These are phyloP conservation scores for Catajapyx aquilonaris DNA, from an alignment of 1,140 invertebrate genomes.

Conservation along the genomic window DNA sequence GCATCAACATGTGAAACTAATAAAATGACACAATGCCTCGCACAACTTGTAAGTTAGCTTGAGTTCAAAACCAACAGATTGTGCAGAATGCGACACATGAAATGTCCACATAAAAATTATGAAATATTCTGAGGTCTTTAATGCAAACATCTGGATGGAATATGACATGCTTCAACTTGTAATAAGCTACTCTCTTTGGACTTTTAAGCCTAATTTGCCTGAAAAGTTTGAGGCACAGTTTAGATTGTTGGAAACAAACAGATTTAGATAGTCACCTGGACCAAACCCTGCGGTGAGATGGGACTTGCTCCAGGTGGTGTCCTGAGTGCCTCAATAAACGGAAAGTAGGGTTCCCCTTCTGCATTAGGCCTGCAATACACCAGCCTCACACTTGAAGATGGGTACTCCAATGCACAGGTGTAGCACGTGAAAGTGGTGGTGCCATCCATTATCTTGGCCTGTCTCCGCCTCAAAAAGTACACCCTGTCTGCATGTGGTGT, in stretches of 20 bases:
- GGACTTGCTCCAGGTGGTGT: slow-evolving; percentile 60
- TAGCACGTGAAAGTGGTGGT: slow-evolving; percentile 74
- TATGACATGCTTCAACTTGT: too few relatives aligned
- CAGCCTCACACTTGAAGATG: slow-evolving; percentile 43
- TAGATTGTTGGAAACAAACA: slow-evolving; percentile 28
- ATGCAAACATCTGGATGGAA: too few relatives aligned
- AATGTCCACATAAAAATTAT: too few relatives aligned
- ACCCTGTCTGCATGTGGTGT: slow-evolving; percentile 50
- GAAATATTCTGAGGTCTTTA: too few relatives aligned
- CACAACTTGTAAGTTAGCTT: too few relatives aligned
- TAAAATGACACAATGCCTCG: too few relatives aligned
- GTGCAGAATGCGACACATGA: too few relatives aligned
- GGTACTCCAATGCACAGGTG: slow-evolving; percentile 58
- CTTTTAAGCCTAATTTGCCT: too few relatives aligned
- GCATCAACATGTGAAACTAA: too few relatives aligned
- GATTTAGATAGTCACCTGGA: slow-evolving; percentile 16
- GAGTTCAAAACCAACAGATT: too few relatives aligned
- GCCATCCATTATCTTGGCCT: slow-evolving; percentile 35
- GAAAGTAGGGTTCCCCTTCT: slow-evolving; percentile 68
- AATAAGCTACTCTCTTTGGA: too few relatives aligned
- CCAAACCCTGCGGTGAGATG: slow-evolving; percentile 47
- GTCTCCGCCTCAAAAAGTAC: slow-evolving; percentile 53
- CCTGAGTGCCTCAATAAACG: slow-evolving; percentile 56
- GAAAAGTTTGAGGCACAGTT: too few relatives aligned
- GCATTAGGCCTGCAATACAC: slow-evolving; percentile 67